Percentiles rank a stretch among this genome's conserved stretches.
These are phyloP conservation scores for Drosophila aldrichi DNA, from an alignment of 2,888 invertebrate genomes.

Conservation along the genomic window DNA sequence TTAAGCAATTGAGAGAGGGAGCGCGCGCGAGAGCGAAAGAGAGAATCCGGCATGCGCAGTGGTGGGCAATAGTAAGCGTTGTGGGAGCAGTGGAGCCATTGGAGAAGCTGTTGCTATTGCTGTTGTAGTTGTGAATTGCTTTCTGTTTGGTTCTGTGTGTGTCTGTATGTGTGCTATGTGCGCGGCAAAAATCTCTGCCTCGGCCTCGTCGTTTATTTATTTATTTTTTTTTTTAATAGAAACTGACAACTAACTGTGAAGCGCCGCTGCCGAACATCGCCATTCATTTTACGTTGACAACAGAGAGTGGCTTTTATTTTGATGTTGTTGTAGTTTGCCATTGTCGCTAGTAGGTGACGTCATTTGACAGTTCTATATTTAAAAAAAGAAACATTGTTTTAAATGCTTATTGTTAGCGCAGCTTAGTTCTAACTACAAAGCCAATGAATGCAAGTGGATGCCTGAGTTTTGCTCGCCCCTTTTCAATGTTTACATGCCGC, in stretches of 20 bases:
- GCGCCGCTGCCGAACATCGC: conserved; percentile 40
- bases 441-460: conserved; percentile 31
- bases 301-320: conserved; percentile 31
- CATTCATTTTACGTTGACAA: conserved; percentile 51
- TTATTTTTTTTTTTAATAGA: conserved; percentile 5
- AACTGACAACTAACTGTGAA: conserved; percentile 60
- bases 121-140: conserved; percentile 43
- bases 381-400: conserved; percentile 63
- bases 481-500: conserved; percentile 58
- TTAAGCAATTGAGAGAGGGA: conserved; percentile 23
- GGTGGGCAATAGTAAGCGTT: neutral
- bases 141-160: conserved; percentile 33
- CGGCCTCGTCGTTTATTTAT: conserved; percentile 38
- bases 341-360: conserved; percentile 68
- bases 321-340: conserved; percentile 26
- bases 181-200: conserved; percentile 66
- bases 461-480: conserved; percentile 33
- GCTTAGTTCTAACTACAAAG: conserved; percentile 27
- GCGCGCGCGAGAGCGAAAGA: neutral
- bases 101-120: conserved; percentile 52
- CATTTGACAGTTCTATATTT: conserved; percentile 54
- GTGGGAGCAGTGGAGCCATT: conserved; percentile 19
- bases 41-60: conserved; percentile 54
- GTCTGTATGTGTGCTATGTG: conserved; percentile 52
- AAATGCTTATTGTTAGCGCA: conserved; percentile 55